These are phyloP conservation scores for Leptopilina syphax DNA, from an alignment of 2,888 invertebrate genomes.

Conservation along the genomic window DNA sequence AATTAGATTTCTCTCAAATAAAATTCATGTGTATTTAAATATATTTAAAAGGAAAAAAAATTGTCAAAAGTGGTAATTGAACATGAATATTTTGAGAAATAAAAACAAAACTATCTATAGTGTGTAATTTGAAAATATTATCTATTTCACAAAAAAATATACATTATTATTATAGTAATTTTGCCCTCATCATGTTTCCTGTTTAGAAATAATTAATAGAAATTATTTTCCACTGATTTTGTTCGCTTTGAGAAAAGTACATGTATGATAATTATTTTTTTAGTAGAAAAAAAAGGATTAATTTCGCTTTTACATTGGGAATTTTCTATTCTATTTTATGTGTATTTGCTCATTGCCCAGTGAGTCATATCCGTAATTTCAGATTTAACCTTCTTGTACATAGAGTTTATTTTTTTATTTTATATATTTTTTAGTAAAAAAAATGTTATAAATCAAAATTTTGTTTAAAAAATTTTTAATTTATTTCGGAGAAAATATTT, in stretches of 20 bases:
- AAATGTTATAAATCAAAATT: too few species aligned
- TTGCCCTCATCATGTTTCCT: not conserved
- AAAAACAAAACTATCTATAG: not conserved
- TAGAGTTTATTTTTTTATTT: too few species aligned
- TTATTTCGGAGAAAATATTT: too few species aligned
- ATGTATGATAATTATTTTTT: not conserved
- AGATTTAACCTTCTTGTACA: too few species aligned
- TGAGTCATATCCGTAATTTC: too few species aligned
- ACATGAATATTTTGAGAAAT: not conserved
- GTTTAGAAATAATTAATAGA: conserved; percentile 14
- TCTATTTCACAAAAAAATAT: not conserved
- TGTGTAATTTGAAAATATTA: conserved; percentile 1
- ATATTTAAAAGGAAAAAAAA: not conserved
- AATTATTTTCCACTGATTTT: not conserved
- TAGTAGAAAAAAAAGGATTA: not conserved
- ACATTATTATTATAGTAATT: not conserved
- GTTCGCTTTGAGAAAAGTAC: not conserved
- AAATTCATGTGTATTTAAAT: too few species aligned
- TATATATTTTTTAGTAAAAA: too few species aligned
- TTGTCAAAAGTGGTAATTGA: not conserved
- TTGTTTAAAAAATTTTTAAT: too few species aligned
- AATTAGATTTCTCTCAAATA: not conserved
- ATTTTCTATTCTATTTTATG: not conserved
- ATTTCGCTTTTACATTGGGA: not conserved
- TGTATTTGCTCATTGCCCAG: not conserved